Base-by-base conservation (phyloP, 2,797 vertebrate genomes). In the Diglossa cyanea region DNA sequence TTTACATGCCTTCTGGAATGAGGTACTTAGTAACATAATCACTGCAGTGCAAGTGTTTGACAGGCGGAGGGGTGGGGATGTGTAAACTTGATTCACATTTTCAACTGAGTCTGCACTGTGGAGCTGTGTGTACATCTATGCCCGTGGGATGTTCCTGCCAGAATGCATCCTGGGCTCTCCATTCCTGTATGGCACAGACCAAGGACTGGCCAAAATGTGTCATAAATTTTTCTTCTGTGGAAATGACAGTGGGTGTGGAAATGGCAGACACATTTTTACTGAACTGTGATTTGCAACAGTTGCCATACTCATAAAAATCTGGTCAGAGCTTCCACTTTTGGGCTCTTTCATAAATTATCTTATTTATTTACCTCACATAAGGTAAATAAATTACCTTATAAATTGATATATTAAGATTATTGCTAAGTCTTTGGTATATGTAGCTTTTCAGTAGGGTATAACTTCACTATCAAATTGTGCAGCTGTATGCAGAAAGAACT, bases 101-200 rank as follows among this genome's bases (percentile, higher is more conserved):
- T 90, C 48, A 9, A 37, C 37, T 76, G 55, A 73, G n/a, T 88
- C 44, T 81, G 40, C 8, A 6, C 7, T 17, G 15, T 80, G 55
- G 48, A 40, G 17, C 17, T 88, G 30, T 57, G n/a, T 20, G 2
- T 57, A 17, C 1, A 23, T 72, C 37, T 53, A 1, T 53, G 58
- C 14, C 33, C 0, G 0, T 75, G 54, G 54, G n/a, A 74, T 3
- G 0, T 79, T 31, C 40, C 19, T 86, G 47, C 44, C 60, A 47
- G 44, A 58, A 50, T 33, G 14, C 25, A 37, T 48, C 21, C 23
- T 77, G 17, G 9, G 8, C 14, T 71, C 20, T 77, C 31, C 4
- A 5, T 66, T 54, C 25, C 11, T 55, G 6, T 63, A 17, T 23
- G 20, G 28, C 1, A 2, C 13, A 51, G 57, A 54, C 9, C 17